Base-by-base conservation (phyloP, 2,797 vertebrate genomes). In the Epinephelus coioides region DNA sequence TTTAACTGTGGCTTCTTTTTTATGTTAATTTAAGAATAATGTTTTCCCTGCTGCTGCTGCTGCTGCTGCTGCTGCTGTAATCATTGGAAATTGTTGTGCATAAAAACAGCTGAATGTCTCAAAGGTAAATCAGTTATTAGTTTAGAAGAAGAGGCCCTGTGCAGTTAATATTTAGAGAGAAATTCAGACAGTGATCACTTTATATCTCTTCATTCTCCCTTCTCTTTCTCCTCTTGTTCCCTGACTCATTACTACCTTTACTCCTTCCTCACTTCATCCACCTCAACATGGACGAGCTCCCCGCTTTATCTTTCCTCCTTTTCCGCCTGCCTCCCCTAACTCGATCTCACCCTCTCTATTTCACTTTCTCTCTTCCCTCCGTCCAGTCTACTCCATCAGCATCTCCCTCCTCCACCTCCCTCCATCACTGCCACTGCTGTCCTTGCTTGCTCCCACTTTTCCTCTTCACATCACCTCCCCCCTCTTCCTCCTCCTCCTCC, bases 381-480 rank as follows among this genome's bases (percentile, higher is more conserved):
- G 53, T 47, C 23, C 55, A 3, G n/a, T 72, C 66, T 46, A 18
- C 44, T 69, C 51, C n/a, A 53, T 54, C 27, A 34, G 25, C 60
- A 43, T 55, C 70, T 64, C 38, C 17, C n/a, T 44, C 18, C 21
- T 63, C 43, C 18, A 21, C 69, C 54, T 67, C 15, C 53, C 17
- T 78, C 76, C 67, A 79, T 78, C 81, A 73, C 64, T 56, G 25
- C 59, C 66, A 57, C 21, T 8, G 30, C 62, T 81, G 68, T 72
- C 71, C 85, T 81, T 18, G 1, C 78, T 63, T 80, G 68, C 54
- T 83, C 71, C 70, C 54, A 65, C 78, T 76, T 60, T 23, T 62
- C 69, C 44, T 83, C 64, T 76, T 66, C 44, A 46, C 56, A 64
- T 69, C 62, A 19, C 56, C 12, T 30, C 46, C 44, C 18, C 11